Evolutionary conservation across 2,113 vertebrate species (phyloP), one percentile per base, ranked within the genome.

Genomic region (Zosterops lateralis): DNA sequence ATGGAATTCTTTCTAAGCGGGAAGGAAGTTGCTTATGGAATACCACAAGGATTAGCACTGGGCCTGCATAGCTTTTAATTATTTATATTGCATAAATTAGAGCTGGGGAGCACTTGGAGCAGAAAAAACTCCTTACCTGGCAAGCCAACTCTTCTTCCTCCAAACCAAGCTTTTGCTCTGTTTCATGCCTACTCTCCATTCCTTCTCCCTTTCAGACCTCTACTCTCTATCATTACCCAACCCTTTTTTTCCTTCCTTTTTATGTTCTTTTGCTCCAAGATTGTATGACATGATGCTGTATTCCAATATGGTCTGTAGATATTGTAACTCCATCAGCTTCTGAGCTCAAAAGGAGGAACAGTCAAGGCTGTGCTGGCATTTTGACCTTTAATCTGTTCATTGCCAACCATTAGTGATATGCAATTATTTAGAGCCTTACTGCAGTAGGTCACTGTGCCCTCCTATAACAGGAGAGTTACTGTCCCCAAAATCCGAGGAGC

Each of bases 11-110:
- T 94, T 92, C 91, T 89, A 85, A 92, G 84, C 1, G 0, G 77
- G 87, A 92, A 95, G 94, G 84, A 96, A 92, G 95, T 89, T 95
- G 60, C 92, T 83, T 96, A 93, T 95, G 92, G 92, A 96, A 94
- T 82, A 95, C 94, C 93, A 92, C 89, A 95, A 95, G 74, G 89
- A 93, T 95, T 96, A 95, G 74, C 66, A 79, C 81, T 66, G 78
- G 77, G 62, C 17, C 80, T 87, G 71, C 74, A 87, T 31, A 85
- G 40, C 64, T 91, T 94, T 96, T 94, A 85, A 95, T 96, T 95
- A 91, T 85, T 92, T 92, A 92, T 94, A 76, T 91, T 85, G 47
- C 65, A 92, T 87, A 89, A 94, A 92, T 92, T 91, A 95, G 54
- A 82, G 57, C 21, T 47, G 26, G 66, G 50, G 48, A 96, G 31